A percentile compares a stretch with the other conserved stretches of the same genome.
phyloP scores from a whole-genome alignment of 2,113 vertebrate genomes.

The Poicephalus gulielmi region DNA sequence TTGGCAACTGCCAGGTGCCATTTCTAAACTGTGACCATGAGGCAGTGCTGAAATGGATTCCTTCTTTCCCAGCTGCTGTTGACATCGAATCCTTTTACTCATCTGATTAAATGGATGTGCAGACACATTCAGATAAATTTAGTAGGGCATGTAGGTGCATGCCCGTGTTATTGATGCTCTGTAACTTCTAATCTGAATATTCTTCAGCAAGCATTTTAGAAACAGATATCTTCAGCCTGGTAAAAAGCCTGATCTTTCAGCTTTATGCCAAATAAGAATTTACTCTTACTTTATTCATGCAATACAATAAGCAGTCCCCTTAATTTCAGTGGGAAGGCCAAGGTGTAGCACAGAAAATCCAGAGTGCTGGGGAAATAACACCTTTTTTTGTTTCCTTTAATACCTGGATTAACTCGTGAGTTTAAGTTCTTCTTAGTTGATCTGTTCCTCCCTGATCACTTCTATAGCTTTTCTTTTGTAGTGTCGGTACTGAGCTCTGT shows the following conservation, averaged over 20 bases:
- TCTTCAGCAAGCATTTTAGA: neutral
- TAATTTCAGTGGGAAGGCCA: neutral
- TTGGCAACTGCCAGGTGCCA: neutral
- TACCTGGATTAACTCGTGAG: neutral
- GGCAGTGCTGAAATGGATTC: neutral
- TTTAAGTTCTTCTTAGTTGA: neutral
- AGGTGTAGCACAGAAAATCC: neutral
- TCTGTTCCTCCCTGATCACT: neutral
- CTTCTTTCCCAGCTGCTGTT: neutral
- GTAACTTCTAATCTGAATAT: neutral
- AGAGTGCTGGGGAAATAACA: neutral
- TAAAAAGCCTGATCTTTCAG: neutral
- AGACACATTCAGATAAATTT: neutral
- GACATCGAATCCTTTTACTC: neutral
- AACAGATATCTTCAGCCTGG: neutral
- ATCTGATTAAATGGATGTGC: neutral
- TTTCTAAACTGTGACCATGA: neutral
- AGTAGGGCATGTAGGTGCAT: neutral
- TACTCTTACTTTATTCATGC: neutral
- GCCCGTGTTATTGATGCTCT: neutral
- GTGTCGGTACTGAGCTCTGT: neutral
- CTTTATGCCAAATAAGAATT: neutral
- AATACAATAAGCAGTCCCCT: neutral
- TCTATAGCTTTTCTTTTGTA: neutral
- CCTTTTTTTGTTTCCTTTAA: neutral